Evolutionary conservation across 2,113 vertebrate genomes (phyloP).

Genomic region (Anser cygnoides): DNA sequence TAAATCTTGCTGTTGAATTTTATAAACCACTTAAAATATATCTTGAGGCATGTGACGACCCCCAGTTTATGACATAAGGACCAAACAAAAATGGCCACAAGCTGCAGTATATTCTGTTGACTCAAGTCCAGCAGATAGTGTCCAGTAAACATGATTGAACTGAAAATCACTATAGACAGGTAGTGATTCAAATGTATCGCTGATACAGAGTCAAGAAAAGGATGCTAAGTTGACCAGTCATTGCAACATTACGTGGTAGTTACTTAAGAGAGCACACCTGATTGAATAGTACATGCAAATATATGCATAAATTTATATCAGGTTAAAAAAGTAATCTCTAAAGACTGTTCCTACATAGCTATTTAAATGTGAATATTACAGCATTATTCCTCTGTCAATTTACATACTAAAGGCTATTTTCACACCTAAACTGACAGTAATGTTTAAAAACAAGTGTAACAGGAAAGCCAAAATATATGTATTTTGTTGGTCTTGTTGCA

Average conservation of each 20-base stretch:
- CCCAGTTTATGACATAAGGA: neutral
- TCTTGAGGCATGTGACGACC: neutral
- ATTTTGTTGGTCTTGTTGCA: neutral
- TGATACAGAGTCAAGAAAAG: neutral
- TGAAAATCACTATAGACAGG: neutral
- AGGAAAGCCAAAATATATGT: neutral
- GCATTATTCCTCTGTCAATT: neutral
- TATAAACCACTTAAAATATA: neutral
- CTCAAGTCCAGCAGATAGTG: neutral
- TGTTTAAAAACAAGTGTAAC: neutral
- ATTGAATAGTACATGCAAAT: neutral
- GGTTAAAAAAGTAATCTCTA: neutral
- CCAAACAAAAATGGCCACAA: neutral
- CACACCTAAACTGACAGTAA: neutral
- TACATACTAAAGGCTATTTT: neutral
- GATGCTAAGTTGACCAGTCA: neutral
- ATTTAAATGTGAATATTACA: neutral
- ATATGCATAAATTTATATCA: neutral
- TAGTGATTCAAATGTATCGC: neutral
- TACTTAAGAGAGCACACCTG: neutral
- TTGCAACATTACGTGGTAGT: neutral
- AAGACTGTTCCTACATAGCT: neutral
- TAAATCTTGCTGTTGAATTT: neutral
- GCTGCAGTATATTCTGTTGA: neutral
- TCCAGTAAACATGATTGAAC: neutral